Evolutionary conservation across 2,797 vertebrate species (phyloP).

Genomic region (Chiroxiphia lanceolata): DNA sequence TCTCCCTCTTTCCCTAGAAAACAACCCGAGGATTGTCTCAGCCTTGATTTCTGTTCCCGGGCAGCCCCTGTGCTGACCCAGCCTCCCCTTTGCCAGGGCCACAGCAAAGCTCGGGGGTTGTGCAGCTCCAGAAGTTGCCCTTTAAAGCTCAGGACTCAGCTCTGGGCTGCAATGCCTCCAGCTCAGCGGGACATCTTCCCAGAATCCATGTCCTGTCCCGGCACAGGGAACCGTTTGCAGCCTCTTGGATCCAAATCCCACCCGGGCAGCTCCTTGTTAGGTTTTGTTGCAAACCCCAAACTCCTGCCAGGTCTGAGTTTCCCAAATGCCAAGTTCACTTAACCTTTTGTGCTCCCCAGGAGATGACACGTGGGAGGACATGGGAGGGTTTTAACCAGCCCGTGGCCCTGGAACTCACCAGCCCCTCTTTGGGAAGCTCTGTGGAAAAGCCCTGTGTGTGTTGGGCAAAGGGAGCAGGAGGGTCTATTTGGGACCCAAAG

Average conservation of each 20-base stretch:
- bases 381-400: background rate
- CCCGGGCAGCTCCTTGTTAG: background rate
- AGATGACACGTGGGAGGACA: fast-evolving
- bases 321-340: background rate
- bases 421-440: background rate
- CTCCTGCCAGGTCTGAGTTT: background rate
- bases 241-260: background rate
- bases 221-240: background rate
- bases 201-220: background rate
- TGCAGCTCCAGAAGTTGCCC: background rate
- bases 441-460: background rate
- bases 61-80: background rate
- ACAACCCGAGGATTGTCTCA: background rate
- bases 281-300: background rate
- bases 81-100: background rate
- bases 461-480: background rate
- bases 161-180: background rate
- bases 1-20: background rate
- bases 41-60: background rate
- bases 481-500: background rate
- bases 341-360: background rate
- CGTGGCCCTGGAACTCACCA: background rate
- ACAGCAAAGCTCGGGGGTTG: background rate
- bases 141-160: background rate
- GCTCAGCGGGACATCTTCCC: conserved; percentile 29